These are phyloP conservation scores for Coracopsis vasa DNA, from an alignment of 2,113 vertebrate species.

Conservation along the genomic window DNA sequence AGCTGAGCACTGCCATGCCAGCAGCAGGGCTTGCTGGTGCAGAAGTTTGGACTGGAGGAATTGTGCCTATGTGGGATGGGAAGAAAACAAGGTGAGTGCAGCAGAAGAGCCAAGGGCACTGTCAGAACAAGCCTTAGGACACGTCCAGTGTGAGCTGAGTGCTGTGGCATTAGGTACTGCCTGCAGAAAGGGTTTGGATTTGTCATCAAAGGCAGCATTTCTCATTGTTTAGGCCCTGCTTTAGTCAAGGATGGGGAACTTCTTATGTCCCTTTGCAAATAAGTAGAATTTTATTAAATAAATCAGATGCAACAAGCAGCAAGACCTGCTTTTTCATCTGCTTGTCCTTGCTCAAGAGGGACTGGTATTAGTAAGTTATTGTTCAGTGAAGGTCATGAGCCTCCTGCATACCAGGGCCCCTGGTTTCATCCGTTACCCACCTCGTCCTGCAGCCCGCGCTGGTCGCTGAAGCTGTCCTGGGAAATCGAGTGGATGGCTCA, in stretches of 20 bases:
- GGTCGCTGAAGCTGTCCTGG: not conserved
- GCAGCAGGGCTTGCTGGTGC: not conserved
- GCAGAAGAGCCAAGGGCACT: not conserved
- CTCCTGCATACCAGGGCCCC: not conserved
- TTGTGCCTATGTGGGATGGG: not conserved
- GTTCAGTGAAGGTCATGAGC: not conserved
- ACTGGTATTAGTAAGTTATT: not conserved
- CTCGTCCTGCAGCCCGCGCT: rapidly evolving
- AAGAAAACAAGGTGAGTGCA: not conserved
- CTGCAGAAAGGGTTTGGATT: not conserved
- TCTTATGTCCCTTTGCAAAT: not conserved
- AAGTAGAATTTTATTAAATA: not conserved
- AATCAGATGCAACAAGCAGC: not conserved
- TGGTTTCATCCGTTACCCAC: not conserved
- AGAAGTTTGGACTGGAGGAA: rapidly evolving
- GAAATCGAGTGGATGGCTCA: not conserved
- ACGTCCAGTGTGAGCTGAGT: not conserved
- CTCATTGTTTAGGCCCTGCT: not conserved
- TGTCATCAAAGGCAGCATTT: not conserved
- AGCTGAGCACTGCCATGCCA: not conserved
- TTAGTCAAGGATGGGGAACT: not conserved
- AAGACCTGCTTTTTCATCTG: not conserved
- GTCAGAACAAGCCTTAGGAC: not conserved
- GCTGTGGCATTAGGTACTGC: not conserved
- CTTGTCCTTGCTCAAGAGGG: not conserved